Conservation (phyloP, 2,888 invertebrate genomes). For the Meiosimyza decipiens region DNA sequence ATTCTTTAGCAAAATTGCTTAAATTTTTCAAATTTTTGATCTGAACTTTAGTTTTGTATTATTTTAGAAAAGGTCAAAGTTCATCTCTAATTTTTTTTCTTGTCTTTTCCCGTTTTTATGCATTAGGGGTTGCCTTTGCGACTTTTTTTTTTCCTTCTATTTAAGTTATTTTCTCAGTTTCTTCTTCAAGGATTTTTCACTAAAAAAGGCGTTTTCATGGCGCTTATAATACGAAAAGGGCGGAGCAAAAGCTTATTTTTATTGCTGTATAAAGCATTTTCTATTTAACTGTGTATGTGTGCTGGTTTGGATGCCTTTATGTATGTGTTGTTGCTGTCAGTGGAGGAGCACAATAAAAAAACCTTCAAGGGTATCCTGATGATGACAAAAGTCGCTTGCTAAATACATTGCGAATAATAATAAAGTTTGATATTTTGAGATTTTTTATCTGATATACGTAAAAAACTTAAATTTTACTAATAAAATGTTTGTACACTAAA, state of each 20-base stretch:
- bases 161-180: no score
- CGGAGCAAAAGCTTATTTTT: conserved; percentile 36
- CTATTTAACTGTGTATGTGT: background rate
- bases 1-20: background rate
- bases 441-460: no score
- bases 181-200: no score
- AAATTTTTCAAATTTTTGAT: background rate
- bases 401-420: no score
- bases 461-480: background rate
- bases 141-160: no score
- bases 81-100: background rate
- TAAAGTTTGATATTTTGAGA: no score
- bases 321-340: background rate
- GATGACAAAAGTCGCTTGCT: no score
- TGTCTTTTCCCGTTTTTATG: no score
- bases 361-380: background rate
- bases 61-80: background rate
- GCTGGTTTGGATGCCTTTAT: conserved; percentile 13
- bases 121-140: no score
- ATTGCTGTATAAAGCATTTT: conserved; percentile 20
- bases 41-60: background rate
- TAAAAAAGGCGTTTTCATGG: conserved; percentile 20
- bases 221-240: conserved; percentile 34
- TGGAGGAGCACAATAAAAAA: background rate
- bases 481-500: no score